Evolutionary conservation across 2,113 vertebrate species (phyloP), one percentile per base, ranked within the genome.

Genomic region (Brienomyrus longianalis): DNA sequence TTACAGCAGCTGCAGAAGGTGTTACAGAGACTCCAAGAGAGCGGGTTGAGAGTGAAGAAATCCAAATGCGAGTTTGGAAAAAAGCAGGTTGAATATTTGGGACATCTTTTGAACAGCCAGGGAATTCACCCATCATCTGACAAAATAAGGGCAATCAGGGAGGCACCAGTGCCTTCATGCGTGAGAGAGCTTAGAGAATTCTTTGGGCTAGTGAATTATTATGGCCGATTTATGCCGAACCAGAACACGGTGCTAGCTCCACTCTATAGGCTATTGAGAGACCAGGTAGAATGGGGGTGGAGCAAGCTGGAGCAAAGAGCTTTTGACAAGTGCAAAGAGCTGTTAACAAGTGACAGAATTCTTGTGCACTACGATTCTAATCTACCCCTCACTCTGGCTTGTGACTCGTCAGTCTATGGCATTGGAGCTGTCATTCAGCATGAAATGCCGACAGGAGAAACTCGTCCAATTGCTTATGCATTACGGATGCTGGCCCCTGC

Each of bases 351-450:
- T 62, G 56, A 62, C 56, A 62, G 2, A n/a, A 1, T 62, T 11
- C 56, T 23, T 6, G 19, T 62, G 10, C 21, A 62, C 56, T 62
- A 62, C 23, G 56, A 62, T 62, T 11, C 23, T 13, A n/a, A 62
- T 7, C 21, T 62, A 62, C 56, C 21, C 5, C 83, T 87, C 2
- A 87, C 84, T 6, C 27, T 90, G 17, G 87, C 89, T 80, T 90
- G 87, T 87, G 91, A 91, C 47, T 62, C 87, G 0, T 91, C 91
- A 17, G 89, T 66, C 5, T 89, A 91, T 27, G 83, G 83, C 23
- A 89, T 91, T 19, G 88, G 91, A 66, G 70, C 89, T 2, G 88
- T 90, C 8, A 90, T 91, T 13, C 89, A 87, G 39, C 89, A 90
- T 89, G 90, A 27, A 31, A 62, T 50, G 31, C 80, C 83, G 17